Evolutionary conservation across 2,797 vertebrate species (phyloP).

Genomic region (Crenichthys baileyi): DNA sequence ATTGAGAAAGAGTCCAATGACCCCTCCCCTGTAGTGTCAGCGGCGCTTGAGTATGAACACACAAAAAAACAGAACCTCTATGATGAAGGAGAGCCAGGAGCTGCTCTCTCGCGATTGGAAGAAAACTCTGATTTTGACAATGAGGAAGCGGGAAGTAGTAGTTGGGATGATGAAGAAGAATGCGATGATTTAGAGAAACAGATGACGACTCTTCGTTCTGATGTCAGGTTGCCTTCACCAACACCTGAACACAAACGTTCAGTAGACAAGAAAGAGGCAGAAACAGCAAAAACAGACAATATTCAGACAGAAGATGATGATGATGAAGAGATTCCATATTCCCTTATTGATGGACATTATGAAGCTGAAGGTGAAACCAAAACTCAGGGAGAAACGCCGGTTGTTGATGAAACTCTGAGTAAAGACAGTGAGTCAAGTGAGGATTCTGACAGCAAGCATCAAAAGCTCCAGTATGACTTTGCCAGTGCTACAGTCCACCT

Average conservation of each 20-base stretch:
- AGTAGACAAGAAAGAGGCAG: neutral
- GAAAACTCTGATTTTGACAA: slow-evolving; percentile 19
- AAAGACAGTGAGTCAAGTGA: slow-evolving; percentile 60
- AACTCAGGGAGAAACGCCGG: slow-evolving; percentile 28
- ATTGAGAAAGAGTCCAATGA: slow-evolving; percentile 28
- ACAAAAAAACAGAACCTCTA: slow-evolving; percentile 9
- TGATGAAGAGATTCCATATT: slow-evolving; percentile 59
- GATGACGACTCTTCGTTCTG: neutral
- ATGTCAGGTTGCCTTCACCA: neutral
- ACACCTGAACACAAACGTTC: neutral
- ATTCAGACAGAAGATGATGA: slow-evolving; percentile 41
- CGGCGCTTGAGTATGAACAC: slow-evolving; percentile 25
- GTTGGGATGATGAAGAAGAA: slow-evolving; percentile 64
- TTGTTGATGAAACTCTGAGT: slow-evolving; percentile 21
- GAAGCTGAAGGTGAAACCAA: slow-evolving; percentile 33
- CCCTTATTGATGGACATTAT: slow-evolving; percentile 60
- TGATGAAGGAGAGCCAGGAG: neutral
- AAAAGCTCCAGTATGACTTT: slow-evolving; percentile 66
- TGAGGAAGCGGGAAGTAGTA: slow-evolving; percentile 42
- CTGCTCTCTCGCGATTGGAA: slow-evolving; percentile 13
- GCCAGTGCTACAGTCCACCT: slow-evolving; percentile 44
- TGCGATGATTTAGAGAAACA: slow-evolving; percentile 28
- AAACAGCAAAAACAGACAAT: slow-evolving; percentile 4
- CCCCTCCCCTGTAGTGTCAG: slow-evolving; percentile 45
- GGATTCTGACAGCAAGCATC: slow-evolving; percentile 70